Evolutionary conservation across 2,888 invertebrate species (phyloP).

Genomic region (Harmothoe impar): DNA sequence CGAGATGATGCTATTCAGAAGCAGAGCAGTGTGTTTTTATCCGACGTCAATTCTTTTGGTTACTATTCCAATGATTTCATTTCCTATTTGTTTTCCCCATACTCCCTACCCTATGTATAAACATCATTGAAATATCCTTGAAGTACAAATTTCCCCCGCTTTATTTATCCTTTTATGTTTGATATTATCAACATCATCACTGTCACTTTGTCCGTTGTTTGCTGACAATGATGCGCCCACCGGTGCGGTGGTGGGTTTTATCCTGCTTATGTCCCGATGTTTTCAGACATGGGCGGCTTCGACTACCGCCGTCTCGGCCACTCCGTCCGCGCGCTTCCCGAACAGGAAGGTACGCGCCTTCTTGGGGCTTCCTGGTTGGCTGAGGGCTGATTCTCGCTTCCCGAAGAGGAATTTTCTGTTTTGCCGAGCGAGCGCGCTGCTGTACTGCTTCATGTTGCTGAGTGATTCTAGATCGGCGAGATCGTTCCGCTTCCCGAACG

Average conservation of each 20-base stretch:
- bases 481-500: slow-evolving; percentile 33
- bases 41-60: too few species aligned
- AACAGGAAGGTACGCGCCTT: slow-evolving; percentile 22
- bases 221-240: not conserved
- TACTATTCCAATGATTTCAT: too few species aligned
- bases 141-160: not conserved
- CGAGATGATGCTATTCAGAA: too few species aligned
- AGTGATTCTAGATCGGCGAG: not conserved
- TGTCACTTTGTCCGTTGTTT: too few species aligned
- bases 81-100: too few species aligned
- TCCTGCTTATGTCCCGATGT: not conserved
- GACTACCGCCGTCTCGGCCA: not conserved
- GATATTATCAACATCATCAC: not conserved
- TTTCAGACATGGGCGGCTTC: not conserved
- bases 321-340: not conserved
- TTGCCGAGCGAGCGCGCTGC: slow-evolving; percentile 44
- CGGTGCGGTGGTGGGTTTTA: not conserved
- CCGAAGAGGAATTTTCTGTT: slow-evolving; percentile 52
- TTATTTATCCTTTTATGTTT: not conserved
- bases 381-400: slow-evolving; percentile 2
- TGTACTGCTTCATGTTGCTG: not conserved
- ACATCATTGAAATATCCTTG: not conserved
- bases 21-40: too few species aligned
- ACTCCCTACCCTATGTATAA: not conserved
- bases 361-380: not conserved